Evolutionary conservation across 1,140 invertebrate species (phyloP).

Genomic region (Lepidurus arcticus): DNA sequence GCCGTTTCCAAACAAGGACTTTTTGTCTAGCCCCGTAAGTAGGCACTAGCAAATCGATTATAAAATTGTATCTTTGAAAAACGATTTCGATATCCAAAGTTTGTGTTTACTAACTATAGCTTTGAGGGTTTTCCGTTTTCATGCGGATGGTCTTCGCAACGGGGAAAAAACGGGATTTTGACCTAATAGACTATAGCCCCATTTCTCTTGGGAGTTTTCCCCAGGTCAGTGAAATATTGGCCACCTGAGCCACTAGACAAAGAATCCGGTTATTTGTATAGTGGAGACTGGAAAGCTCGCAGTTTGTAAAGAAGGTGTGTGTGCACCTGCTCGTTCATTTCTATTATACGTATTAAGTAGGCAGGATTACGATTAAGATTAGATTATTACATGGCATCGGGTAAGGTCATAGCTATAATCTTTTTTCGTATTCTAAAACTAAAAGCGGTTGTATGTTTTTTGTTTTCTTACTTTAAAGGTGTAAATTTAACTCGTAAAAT

Average conservation of each 20-base stretch:
- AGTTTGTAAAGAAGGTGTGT: neutral
- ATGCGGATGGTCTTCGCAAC: neutral
- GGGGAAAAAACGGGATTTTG: neutral
- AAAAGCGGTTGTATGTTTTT: too few species aligned
- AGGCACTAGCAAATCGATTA: neutral
- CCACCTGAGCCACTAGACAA: neutral
- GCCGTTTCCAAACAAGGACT: conserved; percentile 18
- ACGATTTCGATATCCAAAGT: neutral
- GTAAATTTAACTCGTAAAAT: neutral
- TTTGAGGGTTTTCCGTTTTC: neutral
- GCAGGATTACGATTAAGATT: too few species aligned
- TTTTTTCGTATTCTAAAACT: neutral
- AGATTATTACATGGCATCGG: neutral
- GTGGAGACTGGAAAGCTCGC: too few species aligned
- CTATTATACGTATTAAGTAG: too few species aligned
- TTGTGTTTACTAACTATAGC: neutral
- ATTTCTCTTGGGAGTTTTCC: neutral
- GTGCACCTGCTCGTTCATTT: neutral
- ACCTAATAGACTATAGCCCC: neutral
- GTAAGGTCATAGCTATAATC: neutral
- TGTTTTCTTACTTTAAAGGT: conserved; percentile 4
- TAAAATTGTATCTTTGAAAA: neutral
- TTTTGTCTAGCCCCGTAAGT: conserved; percentile 8
- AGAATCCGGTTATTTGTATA: too few species aligned
- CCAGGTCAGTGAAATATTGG: conserved; percentile 2